A percentile compares a stretch with the other conserved stretches of the same genome.
phyloP scores from a whole-genome alignment of 2,888 invertebrate species.

The Philonicus albiceps region DNA sequence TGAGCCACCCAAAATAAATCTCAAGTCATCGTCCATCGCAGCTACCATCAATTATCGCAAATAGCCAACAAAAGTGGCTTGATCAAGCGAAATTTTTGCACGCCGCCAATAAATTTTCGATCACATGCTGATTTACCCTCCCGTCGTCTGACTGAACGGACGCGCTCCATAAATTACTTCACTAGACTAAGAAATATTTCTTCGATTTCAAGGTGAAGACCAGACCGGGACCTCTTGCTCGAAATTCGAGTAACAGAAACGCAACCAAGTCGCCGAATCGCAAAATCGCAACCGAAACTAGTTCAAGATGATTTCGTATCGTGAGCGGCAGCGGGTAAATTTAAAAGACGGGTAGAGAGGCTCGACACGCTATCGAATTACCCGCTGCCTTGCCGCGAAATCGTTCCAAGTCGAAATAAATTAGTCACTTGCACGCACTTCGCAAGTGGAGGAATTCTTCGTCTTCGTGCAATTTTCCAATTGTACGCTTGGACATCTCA shows the following conservation, averaged over 20 bases:
- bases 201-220: not conserved
- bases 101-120: not conserved
- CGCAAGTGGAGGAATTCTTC: not conserved
- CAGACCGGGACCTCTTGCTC: not conserved
- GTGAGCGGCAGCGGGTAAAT: not conserved
- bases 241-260: not conserved
- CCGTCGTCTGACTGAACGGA: not conserved
- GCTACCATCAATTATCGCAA: not conserved
- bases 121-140: not conserved
- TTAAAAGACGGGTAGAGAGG: not conserved
- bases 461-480: not conserved
- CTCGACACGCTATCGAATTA: not conserved
- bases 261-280: not conserved
- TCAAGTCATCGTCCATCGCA: not conserved
- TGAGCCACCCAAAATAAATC: not conserved
- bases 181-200: not conserved
- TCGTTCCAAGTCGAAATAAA: not conserved
- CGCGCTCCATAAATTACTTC: not conserved
- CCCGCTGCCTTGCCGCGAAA: not conserved
- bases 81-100: not conserved
- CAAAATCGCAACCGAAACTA: not conserved
- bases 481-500: not conserved
- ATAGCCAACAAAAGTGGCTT: not conserved
- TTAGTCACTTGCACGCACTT: not conserved
- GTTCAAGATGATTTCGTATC: not conserved